Conservation (phyloP, 2,888 invertebrate species). For the Callinectes sapidus region DNA sequence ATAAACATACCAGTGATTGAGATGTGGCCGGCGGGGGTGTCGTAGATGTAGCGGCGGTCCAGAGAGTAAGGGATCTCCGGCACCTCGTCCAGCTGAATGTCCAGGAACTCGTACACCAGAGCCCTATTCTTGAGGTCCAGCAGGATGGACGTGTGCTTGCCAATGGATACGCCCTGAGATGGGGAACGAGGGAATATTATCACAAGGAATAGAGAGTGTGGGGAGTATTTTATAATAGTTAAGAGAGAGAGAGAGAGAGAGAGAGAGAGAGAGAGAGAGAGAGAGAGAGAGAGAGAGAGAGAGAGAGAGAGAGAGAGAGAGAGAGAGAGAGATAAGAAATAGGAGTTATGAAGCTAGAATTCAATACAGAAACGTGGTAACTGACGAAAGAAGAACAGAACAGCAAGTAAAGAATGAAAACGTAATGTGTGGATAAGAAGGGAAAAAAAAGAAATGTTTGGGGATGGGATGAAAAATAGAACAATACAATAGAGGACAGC, state of each 20-base stretch:
- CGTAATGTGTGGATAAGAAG: too few relatives aligned
- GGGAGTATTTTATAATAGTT: too few relatives aligned
- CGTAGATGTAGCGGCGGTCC: slow-evolving; percentile 93
- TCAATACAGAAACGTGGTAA: too few relatives aligned
- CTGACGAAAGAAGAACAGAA: too few relatives aligned
- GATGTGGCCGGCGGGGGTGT: slow-evolving; percentile 85
- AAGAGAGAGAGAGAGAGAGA: not conserved
- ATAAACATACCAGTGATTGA: slow-evolving; percentile 76
- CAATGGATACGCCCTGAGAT: slow-evolving; percentile 88
- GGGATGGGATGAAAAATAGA: too few relatives aligned
- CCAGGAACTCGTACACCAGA: slow-evolving; percentile 94
- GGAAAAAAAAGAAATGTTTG: too few relatives aligned
- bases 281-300: too few relatives aligned
- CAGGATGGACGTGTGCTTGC: slow-evolving; percentile 92
- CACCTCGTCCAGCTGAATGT: slow-evolving; percentile 95
- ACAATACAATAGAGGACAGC: too few relatives aligned
- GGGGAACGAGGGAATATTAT: not conserved
- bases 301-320: too few relatives aligned
- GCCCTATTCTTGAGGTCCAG: slow-evolving; percentile 94
- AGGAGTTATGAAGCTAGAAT: too few relatives aligned
- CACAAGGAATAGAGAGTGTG: not conserved
- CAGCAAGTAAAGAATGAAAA: too few relatives aligned
- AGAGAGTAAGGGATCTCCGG: slow-evolving; percentile 94
- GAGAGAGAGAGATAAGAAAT: too few relatives aligned
- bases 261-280: not conserved